Percentiles rank a stretch among this genome's conserved stretches.
These are phyloP conservation scores for Xerus rutilus DNA, from an alignment of 2,797 vertebrate genomes.

Conservation along the genomic window DNA sequence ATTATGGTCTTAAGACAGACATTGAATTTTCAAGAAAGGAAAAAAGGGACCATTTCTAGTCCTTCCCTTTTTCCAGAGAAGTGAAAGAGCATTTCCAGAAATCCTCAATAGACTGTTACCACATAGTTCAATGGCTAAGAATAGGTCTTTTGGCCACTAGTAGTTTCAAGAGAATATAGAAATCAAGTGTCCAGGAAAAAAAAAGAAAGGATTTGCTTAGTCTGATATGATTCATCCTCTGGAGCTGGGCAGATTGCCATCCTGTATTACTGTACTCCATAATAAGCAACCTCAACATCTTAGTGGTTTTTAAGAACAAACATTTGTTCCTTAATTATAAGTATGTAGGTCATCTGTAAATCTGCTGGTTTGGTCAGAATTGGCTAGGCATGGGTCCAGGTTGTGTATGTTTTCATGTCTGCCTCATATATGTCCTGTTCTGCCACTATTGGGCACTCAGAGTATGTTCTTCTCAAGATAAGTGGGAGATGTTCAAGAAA, in stretches of 20 bases:
- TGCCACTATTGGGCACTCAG: neutral
- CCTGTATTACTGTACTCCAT: neutral
- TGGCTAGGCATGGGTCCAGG: neutral
- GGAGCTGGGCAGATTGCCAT: constrained; percentile 10
- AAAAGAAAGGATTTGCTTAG: constrained; percentile 12
- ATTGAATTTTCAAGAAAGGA: neutral
- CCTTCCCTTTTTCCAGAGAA: neutral
- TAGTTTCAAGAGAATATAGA: neutral
- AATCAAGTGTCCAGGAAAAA: constrained; percentile 33
- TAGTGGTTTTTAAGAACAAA: neutral
- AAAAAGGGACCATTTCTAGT: neutral
- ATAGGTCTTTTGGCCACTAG: neutral
- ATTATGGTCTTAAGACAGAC: neutral
- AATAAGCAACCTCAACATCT: neutral
- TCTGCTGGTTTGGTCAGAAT: neutral
- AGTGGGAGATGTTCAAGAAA: neutral
- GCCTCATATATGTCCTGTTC: neutral
- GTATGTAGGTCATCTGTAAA: neutral
- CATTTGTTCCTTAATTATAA: neutral
- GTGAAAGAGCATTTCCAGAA: neutral
- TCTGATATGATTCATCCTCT: neutral
- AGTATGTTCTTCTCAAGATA: neutral
- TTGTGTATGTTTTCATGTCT: neutral
- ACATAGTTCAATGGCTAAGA: neutral
- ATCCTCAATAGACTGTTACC: neutral